A percentile compares a stretch with the other conserved stretches of the same genome.
Evolutionary conservation across 2,888 invertebrate genomes (phyloP).

Genomic region (Sarcophaga subvicina): DNA sequence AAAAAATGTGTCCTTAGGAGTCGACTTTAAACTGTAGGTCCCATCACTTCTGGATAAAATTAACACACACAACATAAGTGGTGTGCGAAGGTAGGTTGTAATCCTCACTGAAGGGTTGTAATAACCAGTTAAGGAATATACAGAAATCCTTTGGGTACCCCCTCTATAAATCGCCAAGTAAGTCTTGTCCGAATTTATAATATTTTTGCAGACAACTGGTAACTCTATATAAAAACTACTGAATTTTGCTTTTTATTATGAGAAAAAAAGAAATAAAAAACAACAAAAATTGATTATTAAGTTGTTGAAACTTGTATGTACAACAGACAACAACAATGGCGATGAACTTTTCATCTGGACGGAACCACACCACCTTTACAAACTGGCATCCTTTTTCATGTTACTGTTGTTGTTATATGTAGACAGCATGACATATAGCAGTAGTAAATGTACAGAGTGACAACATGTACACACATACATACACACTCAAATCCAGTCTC

Average conservation of each 20-base stretch:
- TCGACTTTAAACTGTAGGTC: too few relatives aligned
- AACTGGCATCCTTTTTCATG: neutral
- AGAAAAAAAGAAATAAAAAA: too few relatives aligned
- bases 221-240: neutral
- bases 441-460: too few relatives aligned
- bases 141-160: too few relatives aligned
- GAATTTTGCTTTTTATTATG: neutral
- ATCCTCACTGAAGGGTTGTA: too few relatives aligned
- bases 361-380: neutral
- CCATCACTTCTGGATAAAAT: too few relatives aligned
- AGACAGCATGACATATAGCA: neutral
- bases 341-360: neutral
- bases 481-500: slow-evolving; percentile 15
- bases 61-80: too few relatives aligned
- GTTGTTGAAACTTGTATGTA: slow-evolving; percentile 7
- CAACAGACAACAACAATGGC: neutral
- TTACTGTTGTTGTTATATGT: neutral
- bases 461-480: neutral
- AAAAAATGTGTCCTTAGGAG: too few relatives aligned
- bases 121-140: too few relatives aligned
- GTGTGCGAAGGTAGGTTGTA: too few relatives aligned
- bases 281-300: slow-evolving; percentile 6
- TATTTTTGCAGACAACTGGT: neutral
- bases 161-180: too few relatives aligned
- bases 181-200: neutral